Percentiles rank a stretch among this genome's conserved stretches.
These are phyloP conservation scores for Polypterus senegalus DNA, from an alignment of 2,113 vertebrate species.

Conservation along the genomic window DNA sequence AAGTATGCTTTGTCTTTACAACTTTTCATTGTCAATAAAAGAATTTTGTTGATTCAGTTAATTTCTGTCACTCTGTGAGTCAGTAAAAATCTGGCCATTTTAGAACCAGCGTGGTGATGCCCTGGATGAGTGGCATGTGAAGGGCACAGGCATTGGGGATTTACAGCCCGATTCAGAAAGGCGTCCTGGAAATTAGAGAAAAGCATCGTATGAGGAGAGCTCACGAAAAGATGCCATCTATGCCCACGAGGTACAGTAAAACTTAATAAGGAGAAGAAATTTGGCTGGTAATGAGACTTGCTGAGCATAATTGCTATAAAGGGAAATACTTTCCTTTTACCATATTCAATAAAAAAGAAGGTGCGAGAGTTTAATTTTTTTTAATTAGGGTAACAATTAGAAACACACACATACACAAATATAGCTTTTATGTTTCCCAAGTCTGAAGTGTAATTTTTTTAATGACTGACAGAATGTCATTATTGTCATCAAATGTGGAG, in stretches of 20 bases:
- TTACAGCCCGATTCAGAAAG: slow-evolving; percentile 32
- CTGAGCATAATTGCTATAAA: slow-evolving; percentile 23
- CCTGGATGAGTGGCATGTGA: background rate
- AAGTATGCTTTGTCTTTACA: no score
- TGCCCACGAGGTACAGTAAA: slow-evolving; percentile 35
- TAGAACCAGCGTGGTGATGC: no score
- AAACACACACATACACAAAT: background rate
- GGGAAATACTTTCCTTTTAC: slow-evolving; percentile 16
- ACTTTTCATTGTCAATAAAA: no score
- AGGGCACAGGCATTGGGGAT: slow-evolving; percentile 20
- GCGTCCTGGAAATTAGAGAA: slow-evolving; percentile 29
- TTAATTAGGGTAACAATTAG: background rate
- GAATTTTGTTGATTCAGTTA: no score
- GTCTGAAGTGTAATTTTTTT: background rate
- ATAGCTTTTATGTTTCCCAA: background rate
- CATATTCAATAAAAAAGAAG: background rate
- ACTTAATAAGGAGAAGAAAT: slow-evolving; percentile 18
- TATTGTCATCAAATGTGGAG: no score
- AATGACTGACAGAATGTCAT: background rate
- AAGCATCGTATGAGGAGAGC: slow-evolving; percentile 34
- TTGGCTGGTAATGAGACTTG: slow-evolving; percentile 18
- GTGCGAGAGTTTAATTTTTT: background rate
- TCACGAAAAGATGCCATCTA: slow-evolving; percentile 31
- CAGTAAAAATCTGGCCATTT: no score
- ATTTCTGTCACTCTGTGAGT: no score